These are phyloP conservation scores for Whitmania pigra DNA, from an alignment of 1,140 invertebrate species.

Conservation along the genomic window DNA sequence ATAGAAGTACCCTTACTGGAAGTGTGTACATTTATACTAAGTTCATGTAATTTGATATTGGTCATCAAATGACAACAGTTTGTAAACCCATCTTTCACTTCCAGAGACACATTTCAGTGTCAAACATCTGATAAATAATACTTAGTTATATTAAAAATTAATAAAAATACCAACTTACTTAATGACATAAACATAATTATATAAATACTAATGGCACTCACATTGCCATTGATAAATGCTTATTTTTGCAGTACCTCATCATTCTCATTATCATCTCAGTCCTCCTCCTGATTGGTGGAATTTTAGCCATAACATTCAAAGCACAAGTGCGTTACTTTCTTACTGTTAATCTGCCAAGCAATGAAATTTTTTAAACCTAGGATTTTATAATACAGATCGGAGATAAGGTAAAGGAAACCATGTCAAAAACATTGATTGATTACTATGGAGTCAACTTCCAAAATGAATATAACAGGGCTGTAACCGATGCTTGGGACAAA, in stretches of 20 bases:
- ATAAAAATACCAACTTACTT: too few relatives aligned
- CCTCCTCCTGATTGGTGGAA: conserved; percentile 21
- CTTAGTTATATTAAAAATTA: too few relatives aligned
- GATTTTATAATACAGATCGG: conserved; percentile 19
- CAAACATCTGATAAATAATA: too few relatives aligned
- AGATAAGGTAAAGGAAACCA: conserved; percentile 20
- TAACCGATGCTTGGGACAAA: conserved; percentile 24
- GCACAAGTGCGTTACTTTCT: conserved; percentile 17
- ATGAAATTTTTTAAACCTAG: background rate
- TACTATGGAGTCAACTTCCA: conserved; percentile 24
- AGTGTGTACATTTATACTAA: too few relatives aligned
- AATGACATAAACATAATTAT: too few relatives aligned
- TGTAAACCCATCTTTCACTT: too few relatives aligned
- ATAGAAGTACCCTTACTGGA: too few relatives aligned
- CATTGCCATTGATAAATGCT: too few relatives aligned
- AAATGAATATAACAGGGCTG: conserved; percentile 14
- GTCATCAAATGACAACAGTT: too few relatives aligned
- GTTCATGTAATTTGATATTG: too few relatives aligned
- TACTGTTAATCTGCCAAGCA: background rate
- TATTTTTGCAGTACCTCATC: conserved; percentile 14
- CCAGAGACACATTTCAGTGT: too few relatives aligned
- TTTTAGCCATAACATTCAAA: conserved; percentile 21
- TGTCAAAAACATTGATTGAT: conserved; percentile 22
- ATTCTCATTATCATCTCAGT: conserved; percentile 14
- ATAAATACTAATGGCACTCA: too few relatives aligned